Evolutionary conservation across 2,888 invertebrate species (phyloP).

Genomic region (Pristionchus arcanus): DNA sequence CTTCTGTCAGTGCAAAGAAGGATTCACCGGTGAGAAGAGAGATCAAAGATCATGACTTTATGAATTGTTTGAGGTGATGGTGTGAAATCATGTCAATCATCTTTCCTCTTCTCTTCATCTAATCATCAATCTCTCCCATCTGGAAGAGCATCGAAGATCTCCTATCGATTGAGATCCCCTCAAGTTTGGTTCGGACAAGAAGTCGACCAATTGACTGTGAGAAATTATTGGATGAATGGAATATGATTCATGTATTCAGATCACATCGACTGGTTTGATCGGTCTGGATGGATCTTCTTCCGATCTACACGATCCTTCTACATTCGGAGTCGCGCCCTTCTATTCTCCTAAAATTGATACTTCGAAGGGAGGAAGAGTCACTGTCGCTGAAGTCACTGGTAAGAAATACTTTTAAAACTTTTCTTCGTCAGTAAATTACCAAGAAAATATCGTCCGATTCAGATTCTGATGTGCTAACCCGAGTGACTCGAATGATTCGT

Average conservation of each 20-base stretch:
- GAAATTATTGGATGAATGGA: neutral
- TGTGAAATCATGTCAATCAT: conserved; percentile 70
- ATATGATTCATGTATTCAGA: conserved; percentile 59
- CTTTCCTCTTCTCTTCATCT: conserved; percentile 73
- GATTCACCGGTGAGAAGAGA: conserved; percentile 67
- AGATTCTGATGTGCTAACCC: conserved; percentile 66
- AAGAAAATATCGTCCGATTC: conserved; percentile 1
- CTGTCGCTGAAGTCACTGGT: conserved; percentile 69
- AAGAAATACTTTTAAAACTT: neutral
- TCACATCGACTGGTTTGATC: conserved; percentile 75
- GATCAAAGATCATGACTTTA: neutral
- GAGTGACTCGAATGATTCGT: conserved; percentile 68
- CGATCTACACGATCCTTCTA: conserved; percentile 52
- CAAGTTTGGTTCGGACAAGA: conserved; percentile 74
- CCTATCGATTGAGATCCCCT: conserved; percentile 66
- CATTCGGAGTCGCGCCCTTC: neutral
- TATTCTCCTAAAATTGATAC: conserved; percentile 17
- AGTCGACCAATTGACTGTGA: conserved; percentile 70
- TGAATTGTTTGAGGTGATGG: conserved; percentile 69
- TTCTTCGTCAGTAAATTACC: too few species aligned
- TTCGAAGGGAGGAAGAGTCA: conserved; percentile 57
- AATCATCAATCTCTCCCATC: conserved; percentile 70
- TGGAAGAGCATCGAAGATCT: conserved; percentile 55
- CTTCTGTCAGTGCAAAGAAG: conserved; percentile 77
- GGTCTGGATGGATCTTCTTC: conserved; percentile 66